Evolutionary conservation across 2,888 invertebrate species (phyloP).

Genomic region (Teleiodes luculella): DNA sequence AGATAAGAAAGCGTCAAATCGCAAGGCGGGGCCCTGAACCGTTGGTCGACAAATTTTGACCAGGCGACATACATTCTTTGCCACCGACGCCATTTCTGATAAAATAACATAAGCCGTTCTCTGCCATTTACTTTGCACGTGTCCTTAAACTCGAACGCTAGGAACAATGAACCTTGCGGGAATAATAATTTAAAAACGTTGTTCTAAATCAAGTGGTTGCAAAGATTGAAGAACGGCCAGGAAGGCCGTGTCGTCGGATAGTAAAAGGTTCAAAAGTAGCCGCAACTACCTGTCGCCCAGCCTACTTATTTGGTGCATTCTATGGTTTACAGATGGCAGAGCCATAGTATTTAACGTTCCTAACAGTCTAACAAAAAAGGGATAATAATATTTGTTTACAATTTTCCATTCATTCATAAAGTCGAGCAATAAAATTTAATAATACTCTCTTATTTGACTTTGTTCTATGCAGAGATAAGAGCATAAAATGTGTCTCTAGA

Average conservation of each 20-base stretch:
- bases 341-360: no score
- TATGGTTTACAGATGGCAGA: background rate
- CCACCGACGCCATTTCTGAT: conserved; percentile 17
- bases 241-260: no score
- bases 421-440: background rate
- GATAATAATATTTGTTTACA: background rate
- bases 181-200: background rate
- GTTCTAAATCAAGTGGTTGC: background rate
- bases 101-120: background rate
- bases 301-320: background rate
- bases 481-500: no score
- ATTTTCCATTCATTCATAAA: background rate
- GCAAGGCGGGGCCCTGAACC: conserved; percentile 35
- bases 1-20: conserved; percentile 51
- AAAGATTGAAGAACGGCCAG: no score
- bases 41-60: conserved; percentile 33
- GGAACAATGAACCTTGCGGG: background rate
- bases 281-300: background rate
- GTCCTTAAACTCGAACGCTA: background rate
- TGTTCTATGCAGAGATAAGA: conserved; percentile 1
- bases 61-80: conserved; percentile 38
- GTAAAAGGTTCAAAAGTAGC: background rate
- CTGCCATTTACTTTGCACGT: background rate
- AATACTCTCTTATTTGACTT: background rate
- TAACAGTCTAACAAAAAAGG: no score